Evolutionary conservation across 2,113 vertebrate species (phyloP), one percentile per base, ranked within the genome.

Genomic region (Vidua macroura): DNA sequence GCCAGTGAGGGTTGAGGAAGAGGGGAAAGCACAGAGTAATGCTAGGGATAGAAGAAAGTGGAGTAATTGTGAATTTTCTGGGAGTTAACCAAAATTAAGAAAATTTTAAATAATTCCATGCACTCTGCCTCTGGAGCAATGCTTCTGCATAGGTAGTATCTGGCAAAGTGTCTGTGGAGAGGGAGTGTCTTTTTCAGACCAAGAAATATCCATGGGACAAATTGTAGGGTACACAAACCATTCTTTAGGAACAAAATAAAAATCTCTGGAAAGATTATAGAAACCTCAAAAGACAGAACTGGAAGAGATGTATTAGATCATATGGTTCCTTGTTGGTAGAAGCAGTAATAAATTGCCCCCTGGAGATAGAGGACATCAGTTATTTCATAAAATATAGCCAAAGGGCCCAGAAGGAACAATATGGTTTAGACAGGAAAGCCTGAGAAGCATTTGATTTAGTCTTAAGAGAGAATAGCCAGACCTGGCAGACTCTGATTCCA

Each of bases 371-470:
- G 44, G 64, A 72, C 64, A 81, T 83, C 33, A 91, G 44, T 90
- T 96, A 68, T 70, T 88, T 92, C 56, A 93, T 83, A 92, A 90
- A 95, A 93, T 74, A 83, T 17, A 94, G 88, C 72, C 85, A 88
- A 83, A 68, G 91, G 81, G 58, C 66, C 58, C 75, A 72, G 49
- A 83, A 89, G 59, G 62, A 90, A 44, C 68, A 52, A 43, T 48
- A 27, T 69, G 15, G 56, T 70, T 96, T 90, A 77, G 63, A 46
- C 27, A 37, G 25, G 35, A 56, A 81, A 90, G 75, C 30, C 85
- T 59, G 59, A 90, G 87, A 83, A 92, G 83, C 56, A 10, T 90
- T 85, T 95, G 85, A 74, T 95, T 92, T 94, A 64, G 79, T 60
- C 74, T 37, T 48, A 59, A 70, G 48, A 30, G 68, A 83, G 77